A percentile compares a stretch with the other conserved stretches of the same genome.
Conservation (phyloP, 1,140 invertebrate genomes). For the Brachionus manjavacas region DNA sequence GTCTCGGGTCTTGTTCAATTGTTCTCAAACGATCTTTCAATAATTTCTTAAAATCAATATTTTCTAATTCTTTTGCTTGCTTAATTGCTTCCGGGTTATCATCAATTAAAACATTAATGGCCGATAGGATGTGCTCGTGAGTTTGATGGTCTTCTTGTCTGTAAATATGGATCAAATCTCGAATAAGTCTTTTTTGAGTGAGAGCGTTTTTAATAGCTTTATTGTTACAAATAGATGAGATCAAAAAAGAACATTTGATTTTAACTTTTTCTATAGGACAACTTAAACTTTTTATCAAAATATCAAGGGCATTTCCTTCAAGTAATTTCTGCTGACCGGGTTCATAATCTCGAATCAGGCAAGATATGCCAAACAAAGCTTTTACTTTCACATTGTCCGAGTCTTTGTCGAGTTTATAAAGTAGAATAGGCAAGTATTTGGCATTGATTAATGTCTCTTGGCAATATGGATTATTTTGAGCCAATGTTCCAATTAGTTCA, state of each 20-base stretch:
- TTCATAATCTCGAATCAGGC: slow-evolving; percentile 54
- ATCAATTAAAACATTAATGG: slow-evolving; percentile 27
- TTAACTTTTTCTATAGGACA: not conserved
- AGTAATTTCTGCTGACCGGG: not conserved
- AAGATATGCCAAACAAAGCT: slow-evolving; percentile 70
- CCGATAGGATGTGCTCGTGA: slow-evolving; percentile 32
- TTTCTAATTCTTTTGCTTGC: slow-evolving; percentile 25
- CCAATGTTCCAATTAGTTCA: slow-evolving; percentile 67
- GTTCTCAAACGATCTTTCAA: not conserved
- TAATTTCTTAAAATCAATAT: slow-evolving; percentile 24
- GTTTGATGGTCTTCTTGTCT: not conserved
- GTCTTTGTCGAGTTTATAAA: slow-evolving; percentile 66
- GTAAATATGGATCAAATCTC: not conserved
- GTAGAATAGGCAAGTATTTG: slow-evolving; percentile 63
- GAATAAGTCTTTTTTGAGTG: not conserved
- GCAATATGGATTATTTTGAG: slow-evolving; percentile 74
- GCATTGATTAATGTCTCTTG: slow-evolving; percentile 65
- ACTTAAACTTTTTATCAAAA: not conserved
- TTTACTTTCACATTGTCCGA: slow-evolving; percentile 63
- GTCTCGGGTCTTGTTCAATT: not conserved
- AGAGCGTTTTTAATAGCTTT: not conserved
- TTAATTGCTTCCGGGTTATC: slow-evolving; percentile 17
- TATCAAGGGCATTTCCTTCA: slow-evolving; percentile 4
- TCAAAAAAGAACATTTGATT: slow-evolving; percentile 28
- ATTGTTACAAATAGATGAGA: slow-evolving; percentile 22